Conservation (phyloP, 2,113 vertebrate genomes). For the Syngnathus typhle region DNA sequence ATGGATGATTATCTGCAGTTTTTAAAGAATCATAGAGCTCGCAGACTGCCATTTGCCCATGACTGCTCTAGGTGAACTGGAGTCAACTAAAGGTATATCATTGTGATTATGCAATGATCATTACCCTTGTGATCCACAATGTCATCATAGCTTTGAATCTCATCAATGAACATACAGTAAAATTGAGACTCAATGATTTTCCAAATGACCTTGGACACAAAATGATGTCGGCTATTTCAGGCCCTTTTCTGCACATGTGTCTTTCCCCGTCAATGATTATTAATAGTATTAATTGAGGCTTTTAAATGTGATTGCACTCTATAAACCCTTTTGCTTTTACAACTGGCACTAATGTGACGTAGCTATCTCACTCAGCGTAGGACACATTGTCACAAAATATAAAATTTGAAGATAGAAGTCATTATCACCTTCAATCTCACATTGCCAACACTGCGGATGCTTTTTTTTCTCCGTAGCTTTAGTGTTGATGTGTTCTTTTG, state of each 20-base stretch:
- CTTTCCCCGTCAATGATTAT: slow-evolving; percentile 50
- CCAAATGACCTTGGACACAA: slow-evolving; percentile 41
- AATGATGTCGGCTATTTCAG: slow-evolving; percentile 31
- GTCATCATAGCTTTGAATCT: slow-evolving; percentile 45
- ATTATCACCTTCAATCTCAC: neutral
- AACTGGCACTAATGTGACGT: neutral
- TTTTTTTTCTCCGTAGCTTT: slow-evolving; percentile 4
- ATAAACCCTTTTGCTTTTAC: slow-evolving; percentile 29
- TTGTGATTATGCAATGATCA: slow-evolving; percentile 34
- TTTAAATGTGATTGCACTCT: slow-evolving; percentile 40
- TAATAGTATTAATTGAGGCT: slow-evolving; percentile 48
- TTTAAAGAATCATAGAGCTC: too few relatives aligned
- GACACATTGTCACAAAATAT: slow-evolving; percentile 2
- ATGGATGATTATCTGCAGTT: too few relatives aligned
- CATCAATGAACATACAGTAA: slow-evolving; percentile 42
- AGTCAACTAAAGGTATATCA: slow-evolving; percentile 46
- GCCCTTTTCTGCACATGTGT: slow-evolving; percentile 21
- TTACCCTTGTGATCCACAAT: slow-evolving; percentile 43
- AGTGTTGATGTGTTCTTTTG: slow-evolving; percentile 28
- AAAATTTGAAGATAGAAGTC: neutral
- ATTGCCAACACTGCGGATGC: neutral
- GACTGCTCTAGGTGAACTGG: neutral
- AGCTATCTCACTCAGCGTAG: neutral
- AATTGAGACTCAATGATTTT: slow-evolving; percentile 44
- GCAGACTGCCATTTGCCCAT: too few relatives aligned